Evolutionary conservation across 2,888 invertebrate species (phyloP), one percentile per base, ranked within the genome.

Genomic region (Hirudinaria manillensis): DNA sequence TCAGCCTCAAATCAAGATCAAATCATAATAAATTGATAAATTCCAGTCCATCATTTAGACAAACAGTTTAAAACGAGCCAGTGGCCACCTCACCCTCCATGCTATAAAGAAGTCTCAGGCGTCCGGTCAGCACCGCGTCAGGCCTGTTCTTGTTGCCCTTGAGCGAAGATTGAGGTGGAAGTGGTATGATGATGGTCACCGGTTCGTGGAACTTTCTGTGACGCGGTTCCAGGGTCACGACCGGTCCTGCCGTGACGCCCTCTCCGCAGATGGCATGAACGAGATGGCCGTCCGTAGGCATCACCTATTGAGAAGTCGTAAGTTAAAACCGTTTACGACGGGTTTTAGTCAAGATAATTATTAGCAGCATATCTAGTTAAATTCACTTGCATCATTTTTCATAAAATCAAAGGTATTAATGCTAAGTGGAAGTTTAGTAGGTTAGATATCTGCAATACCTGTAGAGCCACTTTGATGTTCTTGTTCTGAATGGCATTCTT

Each of bases 201-300:
- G 98, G 96, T 87, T 98, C 98, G 88, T 99, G 99, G 91, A 99
- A 99, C 88, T 99, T 99, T 82, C 99, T 90, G 82, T 99, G 89
- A 78, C 99, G 89, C 45, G 99, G 99, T 87, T 99, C 99, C 77
- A 99, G 96, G 0, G 99, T 99, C 55, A 99, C 98, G 76, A 99
- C 97, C 0, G 99, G 99, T 73, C 97, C 97, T n/a, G 66, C 71
- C 3, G 70, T 70, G 24, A 75, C 71, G 16, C 45, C 27, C 36
- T 77, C 75, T 21, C 77, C 77, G 36, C 32, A 36, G 16, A 73
- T 36, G 2, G 61, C 29, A 6, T 27, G 32, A 27, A 73, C 73
- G 27, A 73, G 65, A 10, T 65, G 34, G 24, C 65, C n/a, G 13
- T 65, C 61, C 45, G 61, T 61, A 4, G 73, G 73, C 73, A 73